Base-by-base conservation (phyloP, 2,113 vertebrate species). In the Sceloporus tristichus region DNA sequence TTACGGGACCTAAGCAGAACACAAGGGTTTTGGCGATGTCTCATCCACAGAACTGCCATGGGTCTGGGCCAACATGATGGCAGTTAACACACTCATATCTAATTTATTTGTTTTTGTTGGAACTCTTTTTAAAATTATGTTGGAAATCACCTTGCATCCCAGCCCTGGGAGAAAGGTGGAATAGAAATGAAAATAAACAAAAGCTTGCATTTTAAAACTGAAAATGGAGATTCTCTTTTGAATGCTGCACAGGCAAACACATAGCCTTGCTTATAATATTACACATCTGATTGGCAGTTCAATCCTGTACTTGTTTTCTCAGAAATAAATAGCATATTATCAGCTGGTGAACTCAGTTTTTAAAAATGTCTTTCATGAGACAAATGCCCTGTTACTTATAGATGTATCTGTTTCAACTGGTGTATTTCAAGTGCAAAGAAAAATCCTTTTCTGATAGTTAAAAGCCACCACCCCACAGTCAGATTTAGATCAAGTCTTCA, bases 401-500 rank as follows among this genome's bases (percentile, higher is more conserved):
- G 62, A 5, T 68, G 23, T 65, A 16, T 25, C 34, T 68, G 14
- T 82, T 68, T 68, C 23, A 68, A 82, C 7, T 14, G 11, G 10
- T 25, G 2, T 2, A 21, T 68, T 82, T 82, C 66, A 82, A 68
- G 11, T 7, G 66, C 71, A 68, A 42, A 82, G 34, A 14, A 56
- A 34, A 56, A 56, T 19, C 34, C 59, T 38, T 81, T 40, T 81
- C 54, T 81, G 18, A 81, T 59, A 11, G 11, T 11, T 19, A 21
- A 78, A 76, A 40, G 0, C 2, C 76, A 34, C 34, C 70, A 88
- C 23, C 11, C 59, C 56, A 85, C 53, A 90, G 1, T 25, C 74
- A 4, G 9, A 34, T 8, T 27, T 79, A 18, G 84, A 90, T 85
- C 54, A 91, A 70, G 85, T 66, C 23, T 86, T 74, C 71, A n/a